Percentiles rank a stretch among this genome's conserved stretches.
Evolutionary conservation across 64 coral and sea anemone genomes (phyloP).

Genomic region (Montipora capricornis): DNA sequence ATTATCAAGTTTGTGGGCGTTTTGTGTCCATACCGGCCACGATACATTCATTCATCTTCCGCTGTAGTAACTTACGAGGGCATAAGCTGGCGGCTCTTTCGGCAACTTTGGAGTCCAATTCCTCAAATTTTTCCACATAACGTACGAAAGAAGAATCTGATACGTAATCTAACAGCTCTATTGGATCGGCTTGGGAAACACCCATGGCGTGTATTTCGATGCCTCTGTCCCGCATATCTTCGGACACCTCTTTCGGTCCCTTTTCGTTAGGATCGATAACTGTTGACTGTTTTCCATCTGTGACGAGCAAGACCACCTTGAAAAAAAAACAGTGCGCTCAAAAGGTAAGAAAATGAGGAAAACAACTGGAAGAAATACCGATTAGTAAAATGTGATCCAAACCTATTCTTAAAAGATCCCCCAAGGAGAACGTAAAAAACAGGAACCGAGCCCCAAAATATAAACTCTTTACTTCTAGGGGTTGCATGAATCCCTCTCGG

Average conservation of each 20-base stretch:
- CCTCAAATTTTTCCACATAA: not conserved
- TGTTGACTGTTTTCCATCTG: slow-evolving; percentile 20
- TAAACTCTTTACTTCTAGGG: too few relatives aligned
- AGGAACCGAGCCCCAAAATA: too few relatives aligned
- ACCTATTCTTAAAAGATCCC: too few relatives aligned
- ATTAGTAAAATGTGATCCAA: too few relatives aligned
- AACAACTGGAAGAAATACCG: too few relatives aligned
- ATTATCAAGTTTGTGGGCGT: too few relatives aligned
- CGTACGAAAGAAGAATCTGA: not conserved
- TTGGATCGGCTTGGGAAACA: not conserved
- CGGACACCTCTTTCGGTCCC: not conserved
- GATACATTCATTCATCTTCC: too few relatives aligned
- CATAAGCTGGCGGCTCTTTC: not conserved
- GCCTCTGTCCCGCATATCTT: not conserved
- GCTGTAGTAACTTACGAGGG: slow-evolving; percentile 14
- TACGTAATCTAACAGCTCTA: not conserved
- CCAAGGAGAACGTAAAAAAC: too few relatives aligned
- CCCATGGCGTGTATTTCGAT: not conserved
- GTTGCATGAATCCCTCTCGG: too few relatives aligned
- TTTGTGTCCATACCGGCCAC: too few relatives aligned
- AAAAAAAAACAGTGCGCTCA: not conserved
- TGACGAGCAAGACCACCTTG: not conserved
- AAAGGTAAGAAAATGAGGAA: too few relatives aligned
- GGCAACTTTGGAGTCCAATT: not conserved
- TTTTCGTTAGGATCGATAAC: not conserved